These are phyloP conservation scores for Brachionus koreanus DNA, from an alignment of 1,140 invertebrate genomes.

Conservation along the genomic window DNA sequence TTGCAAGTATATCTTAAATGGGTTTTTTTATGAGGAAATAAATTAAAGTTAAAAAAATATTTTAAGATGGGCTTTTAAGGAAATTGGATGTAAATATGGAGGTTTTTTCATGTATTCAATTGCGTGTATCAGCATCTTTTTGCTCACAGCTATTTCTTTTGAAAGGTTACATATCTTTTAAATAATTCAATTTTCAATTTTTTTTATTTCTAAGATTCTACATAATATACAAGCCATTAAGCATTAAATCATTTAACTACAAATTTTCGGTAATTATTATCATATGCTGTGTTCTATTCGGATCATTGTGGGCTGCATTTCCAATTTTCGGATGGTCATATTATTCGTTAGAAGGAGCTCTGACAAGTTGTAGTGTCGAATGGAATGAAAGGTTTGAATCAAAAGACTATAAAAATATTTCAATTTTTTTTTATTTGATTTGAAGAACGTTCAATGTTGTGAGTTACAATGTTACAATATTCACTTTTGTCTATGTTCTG, in stretches of 20 bases:
- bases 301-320: neutral
- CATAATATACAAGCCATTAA: constrained; percentile 10
- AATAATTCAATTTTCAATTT: neutral
- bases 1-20: neutral
- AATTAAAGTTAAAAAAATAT: neutral
- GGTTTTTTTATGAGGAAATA: neutral
- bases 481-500: neutral
- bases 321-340: constrained; percentile 28
- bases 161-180: neutral
- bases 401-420: neutral
- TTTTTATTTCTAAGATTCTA: neutral
- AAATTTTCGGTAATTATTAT: neutral
- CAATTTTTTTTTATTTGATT: neutral
- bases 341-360: constrained; percentile 14
- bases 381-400: constrained; percentile 13
- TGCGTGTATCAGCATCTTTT: constrained; percentile 17
- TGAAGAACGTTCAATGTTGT: neutral
- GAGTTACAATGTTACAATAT: constrained; percentile 35
- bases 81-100: neutral
- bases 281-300: neutral
- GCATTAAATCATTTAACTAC: neutral
- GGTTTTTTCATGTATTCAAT: constrained; percentile 32
- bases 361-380: constrained; percentile 17
- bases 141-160: constrained; percentile 9
- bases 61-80: constrained; percentile 18